Evolutionary conservation across 2,797 vertebrate genomes (phyloP).

Genomic region (Propithecus deckenii): DNA sequence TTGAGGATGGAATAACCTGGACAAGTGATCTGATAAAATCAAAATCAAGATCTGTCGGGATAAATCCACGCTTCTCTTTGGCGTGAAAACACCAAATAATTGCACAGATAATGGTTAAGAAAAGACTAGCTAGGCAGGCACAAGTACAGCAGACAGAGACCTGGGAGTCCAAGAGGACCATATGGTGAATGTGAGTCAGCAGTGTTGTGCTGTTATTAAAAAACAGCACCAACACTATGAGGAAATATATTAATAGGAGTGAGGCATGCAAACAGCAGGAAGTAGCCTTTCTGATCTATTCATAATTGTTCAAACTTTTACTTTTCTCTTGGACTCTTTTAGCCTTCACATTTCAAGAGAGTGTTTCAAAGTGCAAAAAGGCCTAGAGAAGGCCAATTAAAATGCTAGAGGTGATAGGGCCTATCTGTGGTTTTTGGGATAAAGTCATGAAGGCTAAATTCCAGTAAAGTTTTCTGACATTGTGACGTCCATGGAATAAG

Average conservation of each 20-base stretch:
- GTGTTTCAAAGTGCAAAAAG: conserved; percentile 10
- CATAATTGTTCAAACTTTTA: neutral
- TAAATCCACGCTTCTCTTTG: neutral
- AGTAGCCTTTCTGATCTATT: conserved; percentile 52
- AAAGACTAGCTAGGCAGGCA: conserved; percentile 76
- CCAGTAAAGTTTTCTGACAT: neutral
- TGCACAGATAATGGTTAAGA: conserved; percentile 51
- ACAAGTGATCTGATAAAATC: neutral
- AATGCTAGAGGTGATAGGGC: neutral
- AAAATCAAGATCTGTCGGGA: conserved; percentile 43
- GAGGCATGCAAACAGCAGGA: conserved; percentile 30
- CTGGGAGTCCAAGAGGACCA: conserved; percentile 70
- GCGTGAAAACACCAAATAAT: conserved; percentile 20
- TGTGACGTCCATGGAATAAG: neutral
- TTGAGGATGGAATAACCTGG: neutral
- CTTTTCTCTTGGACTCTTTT: neutral
- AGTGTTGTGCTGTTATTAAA: conserved; percentile 73
- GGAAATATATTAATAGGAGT: conserved; percentile 69
- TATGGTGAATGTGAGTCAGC: conserved; percentile 76
- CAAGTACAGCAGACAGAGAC: conserved; percentile 73
- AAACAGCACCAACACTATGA: conserved; percentile 57
- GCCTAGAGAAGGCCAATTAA: neutral
- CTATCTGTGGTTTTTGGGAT: neutral
- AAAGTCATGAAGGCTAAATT: neutral
- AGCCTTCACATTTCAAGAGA: neutral